These are phyloP conservation scores for Ommatoiulus sabulosus DNA, from an alignment of 2,888 invertebrate genomes.

Conservation along the genomic window DNA sequence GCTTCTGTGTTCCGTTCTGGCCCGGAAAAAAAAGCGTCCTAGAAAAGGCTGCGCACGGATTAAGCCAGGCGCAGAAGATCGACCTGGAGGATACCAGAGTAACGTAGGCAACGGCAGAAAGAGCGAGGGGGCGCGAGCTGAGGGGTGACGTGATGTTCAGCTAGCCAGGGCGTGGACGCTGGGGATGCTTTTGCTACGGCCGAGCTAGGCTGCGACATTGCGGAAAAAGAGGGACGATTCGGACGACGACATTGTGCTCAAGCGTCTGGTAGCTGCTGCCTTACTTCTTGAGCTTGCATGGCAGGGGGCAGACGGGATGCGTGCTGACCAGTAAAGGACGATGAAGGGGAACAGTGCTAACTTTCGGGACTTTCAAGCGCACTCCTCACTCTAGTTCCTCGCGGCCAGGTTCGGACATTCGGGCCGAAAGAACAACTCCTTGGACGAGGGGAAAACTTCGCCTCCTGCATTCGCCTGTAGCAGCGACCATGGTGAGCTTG, in stretches of 20 bases:
- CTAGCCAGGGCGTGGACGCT: not conserved
- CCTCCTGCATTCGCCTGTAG: not conserved
- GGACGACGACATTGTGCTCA: not conserved
- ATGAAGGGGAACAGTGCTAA: not conserved
- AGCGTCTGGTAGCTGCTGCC: not conserved
- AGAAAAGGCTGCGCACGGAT: not conserved
- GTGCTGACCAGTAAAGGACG: too few relatives aligned
- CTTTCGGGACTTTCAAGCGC: too few relatives aligned
- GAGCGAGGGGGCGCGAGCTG: not conserved
- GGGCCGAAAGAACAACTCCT: too few relatives aligned
- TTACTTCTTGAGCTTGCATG: not conserved
- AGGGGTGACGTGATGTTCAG: not conserved
- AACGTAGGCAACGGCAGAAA: conserved; percentile 28
- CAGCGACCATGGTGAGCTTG: not conserved
- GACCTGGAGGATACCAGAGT: conserved; percentile 4
- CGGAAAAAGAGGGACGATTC: not conserved
- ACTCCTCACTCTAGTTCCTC: not conserved
- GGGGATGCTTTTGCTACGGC: conserved; percentile 5
- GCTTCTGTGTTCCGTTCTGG: not conserved
- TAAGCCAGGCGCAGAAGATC: not conserved
- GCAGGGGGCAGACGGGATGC: not conserved
- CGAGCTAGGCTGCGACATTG: not conserved
- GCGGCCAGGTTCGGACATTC: too few relatives aligned
- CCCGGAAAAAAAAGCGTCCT: not conserved
- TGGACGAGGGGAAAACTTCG: not conserved